Base-by-base conservation (phyloP, 2,888 invertebrate genomes). In the Archaeoteleia sp. region DNA sequence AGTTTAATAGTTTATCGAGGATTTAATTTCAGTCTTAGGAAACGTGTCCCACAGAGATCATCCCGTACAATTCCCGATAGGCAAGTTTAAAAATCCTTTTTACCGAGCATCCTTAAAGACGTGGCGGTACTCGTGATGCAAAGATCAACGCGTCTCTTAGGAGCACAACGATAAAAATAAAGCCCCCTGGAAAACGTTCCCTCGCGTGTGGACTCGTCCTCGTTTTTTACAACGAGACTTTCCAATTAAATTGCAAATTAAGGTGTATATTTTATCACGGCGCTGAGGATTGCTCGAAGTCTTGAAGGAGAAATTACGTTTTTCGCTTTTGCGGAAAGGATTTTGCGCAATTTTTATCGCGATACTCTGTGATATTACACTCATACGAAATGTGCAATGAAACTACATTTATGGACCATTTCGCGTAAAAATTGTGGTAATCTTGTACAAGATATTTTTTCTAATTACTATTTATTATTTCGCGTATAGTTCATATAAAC, bases 211-310 rank as follows among this genome's bases (percentile, higher is more conserved):
- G 6, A 48, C 15, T 23, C 10, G 13, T 13, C 8, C 9, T 29
- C 34, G 7, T 40, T 58, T 48, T 48, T 27, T 29, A 15, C 9
- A 37, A 29, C 0, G n/a, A 39, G 43, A 35, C 67, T 66, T 74
- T 72, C 77, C 75, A 78, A 78, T 78, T 78, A 78, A 78, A 78
- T 78, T 78, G 77, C 76, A 77, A 78, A 78, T 78, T 74, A 76
- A 74, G 74, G 71, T 72, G 72, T 76, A 78, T 75, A 78, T 77
- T 77, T 78, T 78, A 77, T 72, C 34, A 20, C 46, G 6, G 12
- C 17, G 9, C 45, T 27, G 30, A 60, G 43, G 60, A 60, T 51
- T 60, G 20, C 39, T 43, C 42, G n/a, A 60, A 39, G 34, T 63
- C 51, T 55, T 49, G 42, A 34, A 49, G 48, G 42, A 63, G 43